Evolutionary conservation across 2,797 vertebrate species (phyloP).

Genomic region (Alfaro cultratus): DNA sequence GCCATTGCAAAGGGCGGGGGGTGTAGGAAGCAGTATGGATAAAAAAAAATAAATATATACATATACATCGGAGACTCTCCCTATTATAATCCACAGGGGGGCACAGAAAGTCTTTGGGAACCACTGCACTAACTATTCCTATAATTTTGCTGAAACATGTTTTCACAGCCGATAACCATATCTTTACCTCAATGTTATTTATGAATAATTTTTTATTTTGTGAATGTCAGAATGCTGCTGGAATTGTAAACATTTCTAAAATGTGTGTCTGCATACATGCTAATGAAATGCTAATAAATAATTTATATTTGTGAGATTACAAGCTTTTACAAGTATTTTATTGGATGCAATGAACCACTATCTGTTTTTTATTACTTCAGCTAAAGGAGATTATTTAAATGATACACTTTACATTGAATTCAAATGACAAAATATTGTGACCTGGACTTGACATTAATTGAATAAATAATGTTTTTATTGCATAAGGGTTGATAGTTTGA

Average conservation of each 20-base stretch:
- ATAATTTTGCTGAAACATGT: not conserved
- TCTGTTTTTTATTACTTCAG: not conserved
- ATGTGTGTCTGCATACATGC: not conserved
- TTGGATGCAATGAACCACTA: not conserved
- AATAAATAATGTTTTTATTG: constrained; percentile 2
- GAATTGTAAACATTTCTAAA: not conserved
- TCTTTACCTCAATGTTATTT: not conserved
- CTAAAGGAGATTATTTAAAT: not conserved
- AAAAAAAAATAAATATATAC: too few species aligned
- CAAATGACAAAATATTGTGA: not conserved
- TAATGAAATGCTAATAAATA: not conserved
- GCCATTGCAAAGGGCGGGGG: too few species aligned
- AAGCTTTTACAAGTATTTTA: not conserved
- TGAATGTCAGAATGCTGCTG: not conserved
- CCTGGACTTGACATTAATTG: not conserved
- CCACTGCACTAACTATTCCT: not conserved
- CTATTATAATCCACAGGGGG: too few species aligned
- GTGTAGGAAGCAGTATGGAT: too few species aligned
- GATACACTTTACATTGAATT: not conserved
- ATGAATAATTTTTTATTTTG: not conserved
- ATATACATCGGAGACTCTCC: too few species aligned
- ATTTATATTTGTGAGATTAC: not conserved
- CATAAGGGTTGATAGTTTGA: not conserved
- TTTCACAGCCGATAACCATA: not conserved
- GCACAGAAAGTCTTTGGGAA: too few species aligned